Conservation (phyloP, 2,888 invertebrate genomes). For the Acrobasis suavella region DNA sequence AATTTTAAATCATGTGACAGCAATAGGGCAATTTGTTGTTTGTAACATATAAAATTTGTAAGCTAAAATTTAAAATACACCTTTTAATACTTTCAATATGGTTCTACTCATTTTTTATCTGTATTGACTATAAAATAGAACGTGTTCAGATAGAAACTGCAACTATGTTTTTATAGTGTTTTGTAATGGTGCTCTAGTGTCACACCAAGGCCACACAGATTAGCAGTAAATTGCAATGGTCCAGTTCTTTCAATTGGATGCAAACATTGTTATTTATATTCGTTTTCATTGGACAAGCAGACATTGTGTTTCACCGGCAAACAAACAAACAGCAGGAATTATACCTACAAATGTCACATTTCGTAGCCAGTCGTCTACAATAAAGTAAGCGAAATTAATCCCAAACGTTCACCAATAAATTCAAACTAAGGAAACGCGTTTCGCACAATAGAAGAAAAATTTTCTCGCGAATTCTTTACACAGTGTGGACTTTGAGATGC, state of each 20-base stretch:
- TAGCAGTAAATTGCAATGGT: constrained; percentile 42
- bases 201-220: constrained; percentile 17
- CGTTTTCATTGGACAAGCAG: not conserved
- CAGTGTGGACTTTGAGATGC: constrained; percentile 63
- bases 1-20: not conserved
- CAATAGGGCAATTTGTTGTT: not conserved
- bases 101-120: not conserved
- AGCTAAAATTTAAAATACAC: too few species aligned
- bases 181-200: not conserved
- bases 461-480: constrained; percentile 54
- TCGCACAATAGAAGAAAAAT: constrained; percentile 46
- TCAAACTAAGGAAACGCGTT: constrained; percentile 40
- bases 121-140: not conserved
- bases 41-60: too few species aligned
- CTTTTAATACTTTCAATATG: not conserved
- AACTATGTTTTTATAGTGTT: not conserved
- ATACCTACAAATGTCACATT: not conserved
- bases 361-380: not conserved
- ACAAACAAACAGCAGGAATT: not conserved
- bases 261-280: constrained; percentile 38
- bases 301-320: not conserved
- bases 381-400: constrained; percentile 19
- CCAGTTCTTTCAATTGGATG: constrained; percentile 43
- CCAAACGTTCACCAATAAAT: constrained; percentile 22
- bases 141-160: not conserved